Conservation (phyloP, 1,140 invertebrate genomes). For the Thaumatotibia leucotreta region DNA sequence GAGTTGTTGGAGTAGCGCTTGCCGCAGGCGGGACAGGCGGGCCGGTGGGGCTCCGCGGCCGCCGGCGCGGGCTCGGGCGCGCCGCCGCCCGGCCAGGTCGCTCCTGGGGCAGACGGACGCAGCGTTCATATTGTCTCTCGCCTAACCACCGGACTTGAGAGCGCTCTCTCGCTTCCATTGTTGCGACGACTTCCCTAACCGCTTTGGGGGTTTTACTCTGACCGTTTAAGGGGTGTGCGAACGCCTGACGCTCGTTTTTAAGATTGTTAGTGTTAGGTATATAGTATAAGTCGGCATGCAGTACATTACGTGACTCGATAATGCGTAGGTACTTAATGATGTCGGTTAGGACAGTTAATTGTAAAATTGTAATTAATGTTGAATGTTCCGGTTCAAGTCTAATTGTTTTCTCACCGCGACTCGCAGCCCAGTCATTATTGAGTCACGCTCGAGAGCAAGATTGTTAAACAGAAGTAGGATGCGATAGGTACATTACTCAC, state of each 20-base stretch:
- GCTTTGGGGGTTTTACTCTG: slow-evolving; percentile 23
- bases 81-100: slow-evolving; percentile 46
- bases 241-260: slow-evolving; percentile 43
- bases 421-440: slow-evolving; percentile 39
- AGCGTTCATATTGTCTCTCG: slow-evolving; percentile 47
- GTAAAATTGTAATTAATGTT: slow-evolving; percentile 30
- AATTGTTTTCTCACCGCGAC: slow-evolving; percentile 39
- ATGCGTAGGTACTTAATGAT: slow-evolving; percentile 63
- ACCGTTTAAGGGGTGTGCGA: slow-evolving; percentile 32
- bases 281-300: slow-evolving; percentile 22
- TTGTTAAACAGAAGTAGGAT: slow-evolving; percentile 33
- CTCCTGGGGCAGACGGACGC: slow-evolving; percentile 68
- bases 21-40: slow-evolving; percentile 82
- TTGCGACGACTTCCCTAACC: slow-evolving; percentile 31
- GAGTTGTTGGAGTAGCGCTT: slow-evolving; percentile 82
- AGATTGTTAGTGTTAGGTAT: slow-evolving; percentile 55
- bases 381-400: slow-evolving; percentile 35
- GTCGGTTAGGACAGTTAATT: slow-evolving; percentile 28
- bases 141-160: slow-evolving; percentile 7
- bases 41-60: slow-evolving; percentile 56
- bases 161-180: slow-evolving; percentile 49
- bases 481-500: slow-evolving; percentile 78
- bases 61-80: slow-evolving; percentile 36
- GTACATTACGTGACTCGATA: slow-evolving; percentile 57
- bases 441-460: slow-evolving; percentile 38